Evolutionary conservation across 2,113 vertebrate genomes (phyloP), one percentile per base, ranked within the genome.

Genomic region (Salvelinus sp.): DNA sequence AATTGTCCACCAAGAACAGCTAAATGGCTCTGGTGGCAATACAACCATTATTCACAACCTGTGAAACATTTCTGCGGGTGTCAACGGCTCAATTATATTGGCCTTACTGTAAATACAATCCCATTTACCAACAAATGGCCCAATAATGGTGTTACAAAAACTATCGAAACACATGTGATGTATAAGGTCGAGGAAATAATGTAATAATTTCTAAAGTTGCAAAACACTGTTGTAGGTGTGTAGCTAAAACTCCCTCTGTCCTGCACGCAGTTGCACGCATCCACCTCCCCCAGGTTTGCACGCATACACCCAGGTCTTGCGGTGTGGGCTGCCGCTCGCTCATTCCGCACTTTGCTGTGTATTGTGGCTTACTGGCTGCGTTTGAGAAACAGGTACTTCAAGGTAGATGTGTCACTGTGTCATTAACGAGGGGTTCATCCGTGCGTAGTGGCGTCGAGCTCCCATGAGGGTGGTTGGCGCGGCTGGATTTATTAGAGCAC

Each of bases 321-420:
- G 64, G 63, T 27, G 25, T 5, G 13, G 28, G 27, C 20, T 57
- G 47, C 65, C 22, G n/a, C 70, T 73, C 65, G 38, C 38, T 22
- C 48, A 23, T 20, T 54, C 65, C 69, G n/a, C 62, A 20, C 27
- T 70, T 70, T 48, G 20, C 79, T 54, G 50, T 70, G 27, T 75
- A 80, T 67, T 83, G 80, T 75, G 25, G 50, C 4, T 5, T 6
- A 54, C 12, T 38, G 30, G 20, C 23, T 69, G 30, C 10, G 38
- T 69, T 20, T 69, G 28, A 44, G 33, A 69, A 69, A 22, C 13
- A 7, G 90, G 85, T 86, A 88, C 89, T 90, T 77, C 82, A 90
- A 89, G 89, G 91, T 91, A 90, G 90, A 92, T 92, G 91, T 88
- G 89, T 89, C 90, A 89, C 87, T 87, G 91, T 88, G 89, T 88